Conservation (phyloP, 1,140 invertebrate genomes). For the Colletes gigas region DNA sequence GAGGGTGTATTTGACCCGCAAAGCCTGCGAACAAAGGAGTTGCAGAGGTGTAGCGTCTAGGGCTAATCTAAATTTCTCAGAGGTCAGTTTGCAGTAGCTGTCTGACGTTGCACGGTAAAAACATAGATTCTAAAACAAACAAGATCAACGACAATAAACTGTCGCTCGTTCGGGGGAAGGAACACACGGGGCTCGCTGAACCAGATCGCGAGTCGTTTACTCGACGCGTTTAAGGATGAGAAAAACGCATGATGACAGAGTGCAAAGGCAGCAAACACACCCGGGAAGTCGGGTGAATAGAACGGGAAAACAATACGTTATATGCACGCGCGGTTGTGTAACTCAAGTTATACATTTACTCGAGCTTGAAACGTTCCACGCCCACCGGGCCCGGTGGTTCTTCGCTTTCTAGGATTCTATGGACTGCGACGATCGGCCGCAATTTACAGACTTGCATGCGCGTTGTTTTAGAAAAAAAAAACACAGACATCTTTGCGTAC, state of each 20-base stretch:
- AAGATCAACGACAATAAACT: neutral
- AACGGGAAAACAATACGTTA: slow-evolving; percentile 6
- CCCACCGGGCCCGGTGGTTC: neutral
- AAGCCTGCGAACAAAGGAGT: too few species aligned
- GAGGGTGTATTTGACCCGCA: too few species aligned
- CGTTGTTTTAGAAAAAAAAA: slow-evolving; percentile 4
- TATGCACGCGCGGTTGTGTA: neutral
- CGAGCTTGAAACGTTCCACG: slow-evolving; percentile 34
- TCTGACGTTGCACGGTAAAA: neutral
- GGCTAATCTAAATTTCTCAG: too few species aligned
- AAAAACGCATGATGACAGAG: neutral
- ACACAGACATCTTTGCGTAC: slow-evolving; percentile 25
- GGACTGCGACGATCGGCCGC: slow-evolving; percentile 31
- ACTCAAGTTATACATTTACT: slow-evolving; percentile 27
- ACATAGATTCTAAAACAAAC: neutral
- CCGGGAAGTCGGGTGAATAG: neutral
- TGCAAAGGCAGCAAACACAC: neutral
- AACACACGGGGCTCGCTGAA: neutral
- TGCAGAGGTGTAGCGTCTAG: too few species aligned
- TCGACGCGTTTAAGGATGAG: neutral
- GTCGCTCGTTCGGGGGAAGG: neutral
- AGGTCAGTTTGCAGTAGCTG: too few species aligned
- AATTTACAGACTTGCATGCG: slow-evolving; percentile 23
- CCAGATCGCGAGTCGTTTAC: neutral
- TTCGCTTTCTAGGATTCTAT: slow-evolving; percentile 28